A percentile compares a stretch with the other conserved stretches of the same genome.
Evolutionary conservation across 2,888 invertebrate species (phyloP).

Genomic region (Odontomyia ornata): DNA sequence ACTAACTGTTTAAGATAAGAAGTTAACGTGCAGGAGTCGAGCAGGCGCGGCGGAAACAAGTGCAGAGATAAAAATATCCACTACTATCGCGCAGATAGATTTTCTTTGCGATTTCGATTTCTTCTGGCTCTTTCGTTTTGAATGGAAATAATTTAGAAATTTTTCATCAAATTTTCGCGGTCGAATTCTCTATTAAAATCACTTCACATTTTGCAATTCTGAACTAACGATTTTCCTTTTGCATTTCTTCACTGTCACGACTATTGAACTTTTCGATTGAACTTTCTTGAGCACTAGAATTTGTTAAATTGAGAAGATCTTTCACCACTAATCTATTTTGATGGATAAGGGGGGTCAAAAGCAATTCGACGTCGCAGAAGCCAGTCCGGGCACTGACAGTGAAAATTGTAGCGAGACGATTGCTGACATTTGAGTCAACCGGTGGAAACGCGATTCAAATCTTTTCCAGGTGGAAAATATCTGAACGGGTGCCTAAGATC

Average conservation of each 20-base stretch:
- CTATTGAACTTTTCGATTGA: not conserved
- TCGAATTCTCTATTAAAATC: conserved; percentile 1
- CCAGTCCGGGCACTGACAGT: conserved; percentile 32
- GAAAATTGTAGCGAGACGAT: conserved; percentile 29
- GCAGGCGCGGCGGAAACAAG: not conserved
- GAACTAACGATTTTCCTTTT: not conserved
- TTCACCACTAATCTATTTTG: conserved; percentile 5
- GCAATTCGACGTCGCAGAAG: not conserved
- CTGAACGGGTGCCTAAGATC: conserved; percentile 30
- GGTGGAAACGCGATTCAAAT: conserved; percentile 29
- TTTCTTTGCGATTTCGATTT: conserved; percentile 20
- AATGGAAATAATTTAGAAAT: not conserved
- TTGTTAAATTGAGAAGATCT: not conserved
- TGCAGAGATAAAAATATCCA: conserved; percentile 14
- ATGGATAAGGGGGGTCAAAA: not conserved
- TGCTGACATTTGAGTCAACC: conserved; percentile 40
- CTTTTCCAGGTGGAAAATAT: conserved; percentile 38
- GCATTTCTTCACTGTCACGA: not conserved
- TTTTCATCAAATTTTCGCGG: not conserved
- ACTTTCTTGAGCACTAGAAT: conserved; percentile 4
- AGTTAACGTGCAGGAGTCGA: conserved; percentile 12
- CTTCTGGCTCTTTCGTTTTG: not conserved
- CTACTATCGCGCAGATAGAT: conserved; percentile 3
- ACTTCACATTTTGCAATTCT: conserved; percentile 35
- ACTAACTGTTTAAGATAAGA: conserved; percentile 27